phyloP scores from a whole-genome alignment of 1,140 invertebrate genomes.

The Atta texana region DNA sequence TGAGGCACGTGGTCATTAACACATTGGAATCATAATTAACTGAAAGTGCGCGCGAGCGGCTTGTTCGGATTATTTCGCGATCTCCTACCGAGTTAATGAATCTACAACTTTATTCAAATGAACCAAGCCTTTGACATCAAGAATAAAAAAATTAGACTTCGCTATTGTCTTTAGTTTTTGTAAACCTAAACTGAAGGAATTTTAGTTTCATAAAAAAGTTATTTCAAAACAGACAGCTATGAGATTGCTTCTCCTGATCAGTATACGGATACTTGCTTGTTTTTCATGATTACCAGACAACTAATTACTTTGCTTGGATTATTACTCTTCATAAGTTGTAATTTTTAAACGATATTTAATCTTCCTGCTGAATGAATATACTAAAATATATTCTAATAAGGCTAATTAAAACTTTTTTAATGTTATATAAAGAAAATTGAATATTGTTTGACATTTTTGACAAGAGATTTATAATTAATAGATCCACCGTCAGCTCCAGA shows the following conservation, averaged over 20 bases:
- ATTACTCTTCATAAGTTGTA: background rate
- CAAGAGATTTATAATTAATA: too few relatives aligned
- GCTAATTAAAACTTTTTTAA: too few relatives aligned
- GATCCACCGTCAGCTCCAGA: too few relatives aligned
- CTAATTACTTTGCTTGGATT: background rate
- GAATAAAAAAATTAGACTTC: background rate
- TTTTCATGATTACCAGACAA: slow-evolving; percentile 10
- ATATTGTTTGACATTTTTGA: too few relatives aligned
- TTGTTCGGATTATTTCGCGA: slow-evolving; percentile 40
- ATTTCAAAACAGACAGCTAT: background rate
- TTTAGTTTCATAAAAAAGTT: background rate
- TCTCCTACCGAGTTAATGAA: slow-evolving; percentile 58
- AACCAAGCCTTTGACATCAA: background rate
- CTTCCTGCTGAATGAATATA: too few relatives aligned
- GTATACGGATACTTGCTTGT: background rate
- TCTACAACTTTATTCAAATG: slow-evolving; percentile 47
- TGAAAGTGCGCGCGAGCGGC: slow-evolving; percentile 42
- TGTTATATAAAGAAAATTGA: too few relatives aligned
- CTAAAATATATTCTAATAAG: too few relatives aligned
- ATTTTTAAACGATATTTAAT: background rate
- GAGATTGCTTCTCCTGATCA: background rate
- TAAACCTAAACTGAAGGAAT: background rate
- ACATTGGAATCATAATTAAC: slow-evolving; percentile 59
- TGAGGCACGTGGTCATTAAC: slow-evolving; percentile 61
- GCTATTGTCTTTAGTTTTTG: too few relatives aligned